These are phyloP conservation scores for Theonella swinhoei DNA, from an alignment of 37 sponge, comb jelly and placozoan species.

Conservation along the genomic window DNA sequence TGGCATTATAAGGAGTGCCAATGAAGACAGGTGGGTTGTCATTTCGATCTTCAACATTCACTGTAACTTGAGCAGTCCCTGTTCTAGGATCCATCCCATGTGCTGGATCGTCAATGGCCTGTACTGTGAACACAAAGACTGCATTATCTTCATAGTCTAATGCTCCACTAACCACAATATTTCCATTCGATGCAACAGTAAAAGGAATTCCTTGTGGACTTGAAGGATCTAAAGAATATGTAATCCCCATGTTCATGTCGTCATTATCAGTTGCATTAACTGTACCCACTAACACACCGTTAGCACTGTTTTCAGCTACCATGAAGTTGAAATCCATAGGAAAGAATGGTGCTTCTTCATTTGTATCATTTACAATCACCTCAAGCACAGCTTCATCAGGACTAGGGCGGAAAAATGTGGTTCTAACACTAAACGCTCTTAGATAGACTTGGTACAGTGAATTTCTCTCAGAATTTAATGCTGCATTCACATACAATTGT, in stretches of 20 bases:
- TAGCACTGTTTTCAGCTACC: slow-evolving; percentile 42
- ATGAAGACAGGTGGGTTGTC: slow-evolving; percentile 68
- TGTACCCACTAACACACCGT: slow-evolving; percentile 10
- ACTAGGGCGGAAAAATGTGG: slow-evolving; percentile 23
- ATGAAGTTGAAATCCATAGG: slow-evolving; percentile 35
- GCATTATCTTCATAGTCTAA: slow-evolving; percentile 48
- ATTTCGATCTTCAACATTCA: slow-evolving; percentile 62
- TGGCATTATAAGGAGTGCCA: slow-evolving; percentile 35
- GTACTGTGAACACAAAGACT: slow-evolving; percentile 30
- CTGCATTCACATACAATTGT: not conserved
- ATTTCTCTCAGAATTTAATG: slow-evolving; percentile 50
- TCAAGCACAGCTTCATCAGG: slow-evolving; percentile 22
- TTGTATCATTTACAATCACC: slow-evolving; percentile 43
- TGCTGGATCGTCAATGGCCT: slow-evolving; percentile 33
- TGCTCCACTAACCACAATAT: slow-evolving; percentile 25
- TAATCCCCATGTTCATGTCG: slow-evolving; percentile 19
- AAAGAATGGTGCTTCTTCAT: slow-evolving; percentile 66
- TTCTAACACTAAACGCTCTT: slow-evolving; percentile 55
- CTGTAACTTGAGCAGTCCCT: slow-evolving; percentile 34
- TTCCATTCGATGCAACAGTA: slow-evolving; percentile 32
- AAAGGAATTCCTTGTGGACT: slow-evolving; percentile 29
- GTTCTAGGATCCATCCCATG: slow-evolving; percentile 14
- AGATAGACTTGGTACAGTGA: slow-evolving; percentile 21
- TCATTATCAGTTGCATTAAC: slow-evolving; percentile 58
- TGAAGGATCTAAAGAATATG: slow-evolving; percentile 16